phyloP scores from a whole-genome alignment of 2,797 vertebrate species.

The Macrochelys suwanniensis region DNA sequence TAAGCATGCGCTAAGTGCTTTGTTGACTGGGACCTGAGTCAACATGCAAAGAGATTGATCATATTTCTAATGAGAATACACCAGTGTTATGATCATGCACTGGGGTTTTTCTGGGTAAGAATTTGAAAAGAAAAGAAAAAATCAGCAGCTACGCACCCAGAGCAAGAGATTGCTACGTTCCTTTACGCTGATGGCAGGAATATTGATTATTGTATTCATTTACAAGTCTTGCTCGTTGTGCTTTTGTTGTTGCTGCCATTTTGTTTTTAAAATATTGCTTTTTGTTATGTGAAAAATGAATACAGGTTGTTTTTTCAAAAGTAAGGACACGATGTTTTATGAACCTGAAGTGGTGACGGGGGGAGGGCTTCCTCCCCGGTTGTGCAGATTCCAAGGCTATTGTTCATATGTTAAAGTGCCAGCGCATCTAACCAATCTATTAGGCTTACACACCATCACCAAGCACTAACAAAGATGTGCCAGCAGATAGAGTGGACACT shows the following conservation, averaged over 20 bases:
- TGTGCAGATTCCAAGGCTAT: not conserved
- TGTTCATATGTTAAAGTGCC: not conserved
- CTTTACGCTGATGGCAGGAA: not conserved
- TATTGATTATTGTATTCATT: conserved; percentile 10
- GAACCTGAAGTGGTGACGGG: not conserved
- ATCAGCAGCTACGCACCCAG: not conserved
- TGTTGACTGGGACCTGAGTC: accelerated
- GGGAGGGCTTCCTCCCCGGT: not conserved
- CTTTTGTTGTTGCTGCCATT: conserved; percentile 33
- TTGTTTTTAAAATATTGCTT: not conserved
- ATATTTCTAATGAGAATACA: conserved; percentile 24
- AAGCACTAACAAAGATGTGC: not conserved
- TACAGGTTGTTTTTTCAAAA: not conserved
- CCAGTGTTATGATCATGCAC: not conserved
- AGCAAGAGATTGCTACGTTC: not conserved
- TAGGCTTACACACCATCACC: not conserved
- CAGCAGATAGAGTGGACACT: not conserved
- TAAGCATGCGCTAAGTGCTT: accelerated
- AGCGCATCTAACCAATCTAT: accelerated
- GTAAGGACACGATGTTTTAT: not conserved
- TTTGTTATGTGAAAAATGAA: not conserved
- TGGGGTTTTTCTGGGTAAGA: conserved; percentile 48
- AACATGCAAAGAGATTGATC: not conserved
- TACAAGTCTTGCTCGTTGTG: not conserved
- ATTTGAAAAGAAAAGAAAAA: conserved; percentile 53